Evolutionary conservation across 2,113 vertebrate genomes (phyloP).

Genomic region (Osmerus eperlanus): DNA sequence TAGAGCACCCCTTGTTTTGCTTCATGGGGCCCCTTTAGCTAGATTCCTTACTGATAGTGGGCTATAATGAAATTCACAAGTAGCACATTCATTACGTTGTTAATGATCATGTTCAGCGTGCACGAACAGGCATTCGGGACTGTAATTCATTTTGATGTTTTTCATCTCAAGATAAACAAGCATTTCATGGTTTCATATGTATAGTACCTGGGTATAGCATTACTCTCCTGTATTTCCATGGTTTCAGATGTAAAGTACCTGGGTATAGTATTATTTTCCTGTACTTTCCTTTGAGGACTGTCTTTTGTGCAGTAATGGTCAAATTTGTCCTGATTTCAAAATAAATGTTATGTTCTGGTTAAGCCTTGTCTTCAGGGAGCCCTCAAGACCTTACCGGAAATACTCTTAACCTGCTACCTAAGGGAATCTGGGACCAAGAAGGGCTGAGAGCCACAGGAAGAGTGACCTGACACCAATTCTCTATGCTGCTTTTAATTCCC

Average conservation of each 20-base stretch:
- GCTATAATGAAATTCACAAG: neutral
- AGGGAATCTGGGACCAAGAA: slow-evolving; percentile 40
- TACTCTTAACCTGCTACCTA: slow-evolving; percentile 42
- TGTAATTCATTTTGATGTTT: too few species aligned
- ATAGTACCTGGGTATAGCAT: too few species aligned
- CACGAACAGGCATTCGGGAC: too few species aligned
- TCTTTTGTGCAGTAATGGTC: neutral
- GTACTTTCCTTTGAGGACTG: neutral
- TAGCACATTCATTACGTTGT: neutral
- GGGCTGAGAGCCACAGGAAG: slow-evolving; percentile 28
- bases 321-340: slow-evolving; percentile 15
- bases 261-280: too few species aligned
- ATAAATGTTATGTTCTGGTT: slow-evolving; percentile 41
- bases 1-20: too few species aligned
- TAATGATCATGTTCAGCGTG: neutral
- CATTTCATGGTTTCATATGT: too few species aligned
- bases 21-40: too few species aligned
- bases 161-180: too few species aligned
- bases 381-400: slow-evolving; percentile 39
- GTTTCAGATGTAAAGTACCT: too few species aligned
- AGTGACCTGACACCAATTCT: slow-evolving; percentile 43
- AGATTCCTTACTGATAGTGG: too few species aligned
- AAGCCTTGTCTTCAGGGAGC: slow-evolving; percentile 27
- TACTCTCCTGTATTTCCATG: too few species aligned
- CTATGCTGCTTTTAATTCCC: slow-evolving; percentile 24